Base-by-base conservation (phyloP, 2,888 invertebrate species). In the Drosophila trichaetosa region DNA sequence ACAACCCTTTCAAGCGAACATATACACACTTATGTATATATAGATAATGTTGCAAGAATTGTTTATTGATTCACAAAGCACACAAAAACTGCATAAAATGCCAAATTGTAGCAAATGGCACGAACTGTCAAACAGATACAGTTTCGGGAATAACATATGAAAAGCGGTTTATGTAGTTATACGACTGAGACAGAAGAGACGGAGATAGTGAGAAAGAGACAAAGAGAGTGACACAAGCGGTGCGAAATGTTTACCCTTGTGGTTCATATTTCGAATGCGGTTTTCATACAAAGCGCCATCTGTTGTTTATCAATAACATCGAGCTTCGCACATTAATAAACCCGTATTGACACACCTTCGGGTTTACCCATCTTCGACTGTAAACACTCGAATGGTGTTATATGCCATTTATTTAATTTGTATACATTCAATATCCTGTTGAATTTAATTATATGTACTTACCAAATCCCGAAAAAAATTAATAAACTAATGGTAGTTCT, bases 61-160 rank as follows among this genome's bases (percentile, higher is more conserved):
- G 79, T 64, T 75, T 85, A 82, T 87, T 82, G 82, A 84, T 84
- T 80, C 69, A 73, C 66, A 61, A 58, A 49, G 51, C 40, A 54
- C 27, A 40, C 13, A 38, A 42, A 21, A 42, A 34, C 3, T 27
- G 38, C 51, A 27, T 31, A 56, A 65, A 56, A 27, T 68, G 67
- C 58, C 56, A 54, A 62, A 58, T 46, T 33, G 33, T 52, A 58
- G 52, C 64, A 62, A 67, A 62, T 58, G 57, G 53, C 67, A 68
- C 67, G 42, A 62, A 33, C 48, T 62, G 58, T 54, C 60, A 49
- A 34, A 27, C n/a, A 49, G 13, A 46, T 40, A 31, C 21, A 18
- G 21, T 49, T 36, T 38, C 52, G 13, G 11, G 21, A 31, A 68
- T 33, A 54, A 48, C 27, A 27, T 24, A 60, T 52, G 63, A 53